Evolutionary conservation across 2,113 vertebrate genomes (phyloP), one percentile per base, ranked within the genome.

Genomic region (Rhinolophus sinicus): DNA sequence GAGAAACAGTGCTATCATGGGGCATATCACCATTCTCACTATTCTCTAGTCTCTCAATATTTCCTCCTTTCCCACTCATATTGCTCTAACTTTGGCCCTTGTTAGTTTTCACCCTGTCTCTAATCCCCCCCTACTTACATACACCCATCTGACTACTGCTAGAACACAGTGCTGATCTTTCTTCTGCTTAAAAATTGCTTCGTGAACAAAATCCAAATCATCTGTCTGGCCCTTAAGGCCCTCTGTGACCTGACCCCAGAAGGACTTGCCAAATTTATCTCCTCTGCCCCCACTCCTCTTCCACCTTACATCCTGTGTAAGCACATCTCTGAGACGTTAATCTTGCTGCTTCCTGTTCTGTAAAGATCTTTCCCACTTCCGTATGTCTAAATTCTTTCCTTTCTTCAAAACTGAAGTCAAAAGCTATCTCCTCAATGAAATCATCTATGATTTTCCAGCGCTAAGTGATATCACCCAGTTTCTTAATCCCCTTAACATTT

Each of bases 401-500:
- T 65, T 64, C 44, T 92, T 84, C 88, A 88, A 93, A 97, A 70
- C 33, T 50, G 54, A 81, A 26, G 21, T 90, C 65, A 93, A 94
- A 94, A 85, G 35, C 33, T 83, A 40, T 35, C 62, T 73, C 58
- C 52, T 88, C 64, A 24, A 64, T 83, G 21, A 69, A 78, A 52
- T 50, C 54, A 92, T 21, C 72, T 93, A 44, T 95, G 86, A 56
- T 88, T 82, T 88, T 82, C 60, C 35, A 87, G 47, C n/a, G 80
- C 4, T 54, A 78, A 90, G 21, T 92, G 35, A 58, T 77, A 35
- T 69, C 60, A 69, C 54, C 38, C 62, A 96, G 44, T 33, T 90
- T 92, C 83, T 83, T 70, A 78, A 87, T 52, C 28, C 33, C 4
- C 28, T 95, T 80, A 81, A 65, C 24, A 78, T 77, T 93, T 82